These are phyloP conservation scores for Perdita meconis DNA, from an alignment of 2,888 invertebrate species.

Conservation along the genomic window DNA sequence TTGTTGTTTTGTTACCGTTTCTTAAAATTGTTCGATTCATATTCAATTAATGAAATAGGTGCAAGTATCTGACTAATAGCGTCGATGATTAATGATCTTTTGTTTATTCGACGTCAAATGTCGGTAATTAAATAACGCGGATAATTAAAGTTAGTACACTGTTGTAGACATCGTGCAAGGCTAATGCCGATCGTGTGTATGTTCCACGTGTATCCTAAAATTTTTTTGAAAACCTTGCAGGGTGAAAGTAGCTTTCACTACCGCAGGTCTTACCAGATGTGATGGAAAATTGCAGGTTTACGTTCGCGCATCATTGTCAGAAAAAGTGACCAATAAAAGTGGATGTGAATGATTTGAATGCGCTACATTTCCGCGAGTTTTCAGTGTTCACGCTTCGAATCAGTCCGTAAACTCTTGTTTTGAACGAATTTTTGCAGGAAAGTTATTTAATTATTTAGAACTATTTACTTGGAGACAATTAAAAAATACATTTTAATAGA, in stretches of 20 bases:
- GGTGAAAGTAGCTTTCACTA: conserved; percentile 29
- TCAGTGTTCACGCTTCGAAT: not conserved
- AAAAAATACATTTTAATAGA: too few relatives aligned
- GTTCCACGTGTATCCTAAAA: not conserved
- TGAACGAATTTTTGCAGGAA: too few relatives aligned
- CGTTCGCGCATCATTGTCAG: conserved; percentile 23
- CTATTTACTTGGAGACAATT: too few relatives aligned
- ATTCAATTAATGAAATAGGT: not conserved
- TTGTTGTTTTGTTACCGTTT: not conserved
- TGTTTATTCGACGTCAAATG: not conserved
- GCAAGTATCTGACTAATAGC: not conserved
- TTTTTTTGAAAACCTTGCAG: conserved; percentile 19
- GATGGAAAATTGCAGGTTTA: conserved; percentile 6
- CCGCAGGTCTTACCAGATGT: conserved; percentile 18
- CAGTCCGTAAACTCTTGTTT: not conserved
- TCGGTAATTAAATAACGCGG: not conserved
- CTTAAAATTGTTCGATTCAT: not conserved
- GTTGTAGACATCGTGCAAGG: not conserved
- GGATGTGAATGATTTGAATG: not conserved
- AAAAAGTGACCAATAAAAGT: not conserved
- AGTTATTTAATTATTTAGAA: too few relatives aligned
- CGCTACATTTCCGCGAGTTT: not conserved
- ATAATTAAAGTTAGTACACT: not conserved
- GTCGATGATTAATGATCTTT: conserved; percentile 4
- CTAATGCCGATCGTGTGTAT: not conserved